Conservation (phyloP, 1,140 invertebrate genomes). For the Cydia pomonella region DNA sequence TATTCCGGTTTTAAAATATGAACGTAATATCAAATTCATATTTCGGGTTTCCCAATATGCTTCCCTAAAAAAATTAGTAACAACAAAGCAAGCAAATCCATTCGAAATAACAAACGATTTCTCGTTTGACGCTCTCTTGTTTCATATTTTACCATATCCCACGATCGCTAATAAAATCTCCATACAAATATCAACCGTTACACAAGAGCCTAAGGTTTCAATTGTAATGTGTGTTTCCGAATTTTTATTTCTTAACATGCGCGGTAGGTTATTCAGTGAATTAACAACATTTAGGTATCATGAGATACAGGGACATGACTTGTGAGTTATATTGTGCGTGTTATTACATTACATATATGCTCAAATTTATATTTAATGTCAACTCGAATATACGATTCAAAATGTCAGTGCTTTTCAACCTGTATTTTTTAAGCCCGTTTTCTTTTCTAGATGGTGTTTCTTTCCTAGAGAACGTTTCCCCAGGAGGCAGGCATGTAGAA, state of each 20-base stretch:
- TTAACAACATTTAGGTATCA: too few relatives aligned
- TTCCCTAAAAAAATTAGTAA: background rate
- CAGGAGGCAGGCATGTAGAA: too few relatives aligned
- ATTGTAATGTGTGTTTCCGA: background rate
- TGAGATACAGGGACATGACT: too few relatives aligned
- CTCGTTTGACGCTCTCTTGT: background rate
- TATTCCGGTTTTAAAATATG: too few relatives aligned
- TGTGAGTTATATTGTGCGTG: too few relatives aligned
- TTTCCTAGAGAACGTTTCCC: too few relatives aligned
- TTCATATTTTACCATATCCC: background rate
- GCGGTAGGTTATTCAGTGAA: background rate
- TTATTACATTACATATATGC: too few relatives aligned
- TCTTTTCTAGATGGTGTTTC: too few relatives aligned
- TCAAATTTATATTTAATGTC: too few relatives aligned
- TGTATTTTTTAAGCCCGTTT: too few relatives aligned
- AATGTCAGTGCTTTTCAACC: too few relatives aligned
- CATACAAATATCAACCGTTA: background rate
- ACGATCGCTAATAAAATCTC: background rate
- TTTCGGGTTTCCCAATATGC: background rate
- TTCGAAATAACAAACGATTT: background rate
- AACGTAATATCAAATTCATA: background rate
- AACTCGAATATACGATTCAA: too few relatives aligned
- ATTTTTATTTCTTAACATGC: background rate
- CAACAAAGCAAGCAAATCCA: background rate
- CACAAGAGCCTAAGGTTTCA: background rate